A percentile compares a stretch with the other conserved stretches of the same genome.
phyloP scores from a whole-genome alignment of 2,113 vertebrate genomes.

The Emberiza fucata region DNA sequence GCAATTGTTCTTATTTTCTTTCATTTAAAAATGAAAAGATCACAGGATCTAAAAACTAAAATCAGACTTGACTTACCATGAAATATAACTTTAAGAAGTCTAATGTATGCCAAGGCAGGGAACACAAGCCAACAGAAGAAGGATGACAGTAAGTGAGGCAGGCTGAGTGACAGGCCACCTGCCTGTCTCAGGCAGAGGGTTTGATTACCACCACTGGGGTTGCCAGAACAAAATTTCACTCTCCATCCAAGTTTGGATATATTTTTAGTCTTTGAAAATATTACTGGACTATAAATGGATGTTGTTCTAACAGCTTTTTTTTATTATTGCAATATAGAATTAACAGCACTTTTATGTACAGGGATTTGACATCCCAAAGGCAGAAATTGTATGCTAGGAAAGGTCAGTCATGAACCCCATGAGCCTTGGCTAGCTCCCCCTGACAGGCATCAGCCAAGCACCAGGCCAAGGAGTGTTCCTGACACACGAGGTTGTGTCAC shows the following conservation, averaged over 20 bases:
- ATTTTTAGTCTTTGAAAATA: conserved; percentile 57
- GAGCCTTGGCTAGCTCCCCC: not conserved
- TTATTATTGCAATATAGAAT: not conserved
- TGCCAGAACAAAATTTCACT: conserved; percentile 1
- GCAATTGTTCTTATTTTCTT: not conserved
- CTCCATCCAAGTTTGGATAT: not conserved
- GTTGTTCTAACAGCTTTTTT: not conserved
- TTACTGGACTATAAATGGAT: not conserved
- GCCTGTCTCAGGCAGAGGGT: not conserved
- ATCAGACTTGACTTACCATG: not conserved
- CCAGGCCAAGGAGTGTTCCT: not conserved
- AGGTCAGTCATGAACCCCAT: accelerated
- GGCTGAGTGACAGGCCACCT: conserved; percentile 28
- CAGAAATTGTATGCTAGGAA: not conserved
- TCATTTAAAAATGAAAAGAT: not conserved
- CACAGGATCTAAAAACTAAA: not conserved
- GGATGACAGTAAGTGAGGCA: not conserved
- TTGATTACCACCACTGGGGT: not conserved
- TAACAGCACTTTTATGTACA: not conserved
- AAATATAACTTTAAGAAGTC: not conserved
- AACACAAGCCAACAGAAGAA: not conserved
- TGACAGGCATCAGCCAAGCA: accelerated
- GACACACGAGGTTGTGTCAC: accelerated
- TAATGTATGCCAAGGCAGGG: not conserved
- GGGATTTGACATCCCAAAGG: not conserved